These are phyloP conservation scores for Peromyscus maniculatus DNA, from an alignment of 2,113 vertebrate genomes.

Conservation along the genomic window DNA sequence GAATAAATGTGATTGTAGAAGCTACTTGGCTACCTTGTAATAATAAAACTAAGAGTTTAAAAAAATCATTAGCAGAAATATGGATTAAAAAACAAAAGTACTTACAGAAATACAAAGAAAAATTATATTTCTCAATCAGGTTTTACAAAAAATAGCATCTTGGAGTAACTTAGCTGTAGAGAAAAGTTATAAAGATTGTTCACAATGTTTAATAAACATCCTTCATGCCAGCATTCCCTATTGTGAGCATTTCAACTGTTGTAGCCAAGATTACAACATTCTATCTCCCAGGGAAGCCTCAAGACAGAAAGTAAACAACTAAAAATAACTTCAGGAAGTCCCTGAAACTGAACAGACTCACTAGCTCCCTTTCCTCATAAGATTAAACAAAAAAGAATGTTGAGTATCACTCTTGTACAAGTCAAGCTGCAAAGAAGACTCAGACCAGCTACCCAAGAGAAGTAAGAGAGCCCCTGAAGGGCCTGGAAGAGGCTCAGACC, in stretches of 20 bases:
- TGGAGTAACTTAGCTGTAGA: not conserved
- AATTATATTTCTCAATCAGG: slow-evolving; percentile 6
- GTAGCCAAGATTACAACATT: not conserved
- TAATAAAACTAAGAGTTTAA: not conserved
- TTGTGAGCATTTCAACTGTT: not conserved
- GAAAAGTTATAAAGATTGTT: not conserved
- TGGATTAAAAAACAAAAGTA: not conserved
- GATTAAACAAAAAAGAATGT: not conserved
- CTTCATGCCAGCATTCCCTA: not conserved
- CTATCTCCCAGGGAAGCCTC: not conserved
- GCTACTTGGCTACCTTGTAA: not conserved
- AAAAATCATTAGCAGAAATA: slow-evolving; percentile 11
- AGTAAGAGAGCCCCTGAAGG: not conserved
- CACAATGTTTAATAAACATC: not conserved
- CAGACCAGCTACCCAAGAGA: not conserved
- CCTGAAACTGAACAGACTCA: not conserved
- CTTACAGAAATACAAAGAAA: not conserved
- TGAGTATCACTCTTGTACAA: not conserved
- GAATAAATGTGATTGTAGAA: slow-evolving; percentile 1
- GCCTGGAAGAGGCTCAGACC: not conserved
- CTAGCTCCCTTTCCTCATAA: not conserved
- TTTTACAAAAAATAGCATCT: slow-evolving; percentile 27
- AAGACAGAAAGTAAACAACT: not conserved
- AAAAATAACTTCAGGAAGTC: not conserved
- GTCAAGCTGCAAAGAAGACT: not conserved